Evolutionary conservation across 1,140 invertebrate genomes (phyloP).

Genomic region (Drosophila pseudoobscura): DNA sequence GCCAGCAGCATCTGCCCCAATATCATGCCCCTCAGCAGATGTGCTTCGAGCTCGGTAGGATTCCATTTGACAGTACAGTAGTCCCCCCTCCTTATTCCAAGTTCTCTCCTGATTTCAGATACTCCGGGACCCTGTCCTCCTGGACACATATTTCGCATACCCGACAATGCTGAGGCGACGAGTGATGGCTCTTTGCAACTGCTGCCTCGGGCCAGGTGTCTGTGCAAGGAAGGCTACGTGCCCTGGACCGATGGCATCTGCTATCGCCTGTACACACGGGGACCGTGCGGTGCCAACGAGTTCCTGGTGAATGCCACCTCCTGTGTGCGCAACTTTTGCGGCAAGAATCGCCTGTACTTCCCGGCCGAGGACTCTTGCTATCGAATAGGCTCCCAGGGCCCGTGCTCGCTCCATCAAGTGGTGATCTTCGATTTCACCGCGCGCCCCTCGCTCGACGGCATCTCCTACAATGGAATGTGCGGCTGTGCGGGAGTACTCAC

Average conservation of each 20-base stretch:
- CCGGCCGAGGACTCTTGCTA: slow-evolving; percentile 89
- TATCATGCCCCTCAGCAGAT: slow-evolving; percentile 87
- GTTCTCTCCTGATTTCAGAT: slow-evolving; percentile 81
- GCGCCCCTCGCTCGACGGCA: slow-evolving; percentile 89
- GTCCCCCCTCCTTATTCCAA: not conserved
- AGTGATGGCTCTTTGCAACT: slow-evolving; percentile 76
- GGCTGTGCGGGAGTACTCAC: slow-evolving; percentile 85
- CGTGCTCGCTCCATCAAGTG: slow-evolving; percentile 88
- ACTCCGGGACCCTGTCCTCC: slow-evolving; percentile 88
- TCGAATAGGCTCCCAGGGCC: slow-evolving; percentile 89
- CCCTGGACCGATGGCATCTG: slow-evolving; percentile 88
- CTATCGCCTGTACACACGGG: slow-evolving; percentile 90
- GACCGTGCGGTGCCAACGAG: slow-evolving; percentile 88
- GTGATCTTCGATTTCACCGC: slow-evolving; percentile 91
- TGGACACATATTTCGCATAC: slow-evolving; percentile 88
- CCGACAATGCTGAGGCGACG: slow-evolving; percentile 56
- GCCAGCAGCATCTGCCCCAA: slow-evolving; percentile 87
- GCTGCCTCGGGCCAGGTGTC: slow-evolving; percentile 84
- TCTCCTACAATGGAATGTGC: slow-evolving; percentile 92
- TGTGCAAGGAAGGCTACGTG: slow-evolving; percentile 89
- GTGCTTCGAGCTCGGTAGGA: slow-evolving; percentile 90
- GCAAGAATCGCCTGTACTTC: slow-evolving; percentile 89
- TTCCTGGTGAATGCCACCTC: slow-evolving; percentile 87
- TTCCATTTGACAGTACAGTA: not conserved
- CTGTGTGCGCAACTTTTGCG: slow-evolving; percentile 88